Evolutionary conservation across 2,888 invertebrate species (phyloP).

Genomic region (Cecidostiba fungosa): DNA sequence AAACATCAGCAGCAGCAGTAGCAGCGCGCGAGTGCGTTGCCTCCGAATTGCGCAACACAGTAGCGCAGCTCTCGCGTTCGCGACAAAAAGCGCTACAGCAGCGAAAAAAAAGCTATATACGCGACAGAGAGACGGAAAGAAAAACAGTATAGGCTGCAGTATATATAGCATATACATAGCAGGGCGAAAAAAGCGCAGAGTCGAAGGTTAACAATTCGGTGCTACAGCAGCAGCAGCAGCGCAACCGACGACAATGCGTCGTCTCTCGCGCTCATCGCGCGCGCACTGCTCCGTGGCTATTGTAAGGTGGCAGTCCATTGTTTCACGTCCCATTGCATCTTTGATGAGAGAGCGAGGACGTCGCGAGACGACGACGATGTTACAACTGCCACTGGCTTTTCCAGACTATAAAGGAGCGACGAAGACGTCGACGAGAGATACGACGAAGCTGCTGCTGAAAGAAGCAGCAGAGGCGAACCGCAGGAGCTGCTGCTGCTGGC

Average conservation of each 20-base stretch:
- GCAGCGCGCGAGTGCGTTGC: not conserved
- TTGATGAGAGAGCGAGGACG: slow-evolving; percentile 64
- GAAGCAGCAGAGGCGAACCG: slow-evolving; percentile 13
- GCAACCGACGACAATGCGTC: slow-evolving; percentile 56
- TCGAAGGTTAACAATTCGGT: slow-evolving; percentile 73
- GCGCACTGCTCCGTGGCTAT: slow-evolving; percentile 65
- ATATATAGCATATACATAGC: not conserved
- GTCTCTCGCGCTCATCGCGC: slow-evolving; percentile 13
- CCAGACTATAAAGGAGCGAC: slow-evolving; percentile 43
- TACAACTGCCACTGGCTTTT: slow-evolving; percentile 22
- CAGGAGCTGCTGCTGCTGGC: slow-evolving; percentile 33
- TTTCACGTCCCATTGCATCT: slow-evolving; percentile 73
- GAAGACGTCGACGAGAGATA: slow-evolving; percentile 17
- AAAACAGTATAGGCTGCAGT: slow-evolving; percentile 11
- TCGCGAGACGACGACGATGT: slow-evolving; percentile 11
- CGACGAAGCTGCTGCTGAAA: not conserved
- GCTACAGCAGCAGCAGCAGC: slow-evolving; percentile 60
- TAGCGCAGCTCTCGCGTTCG: not conserved
- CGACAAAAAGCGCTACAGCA: not conserved
- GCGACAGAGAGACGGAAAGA: not conserved
- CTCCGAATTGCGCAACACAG: slow-evolving; percentile 4
- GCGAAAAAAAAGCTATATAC: not conserved
- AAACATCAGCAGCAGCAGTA: not conserved
- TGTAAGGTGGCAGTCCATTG: slow-evolving; percentile 73
- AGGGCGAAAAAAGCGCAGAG: not conserved